Base-by-base conservation (phyloP, 1,140 invertebrate species). In the Brachionus rubens region DNA sequence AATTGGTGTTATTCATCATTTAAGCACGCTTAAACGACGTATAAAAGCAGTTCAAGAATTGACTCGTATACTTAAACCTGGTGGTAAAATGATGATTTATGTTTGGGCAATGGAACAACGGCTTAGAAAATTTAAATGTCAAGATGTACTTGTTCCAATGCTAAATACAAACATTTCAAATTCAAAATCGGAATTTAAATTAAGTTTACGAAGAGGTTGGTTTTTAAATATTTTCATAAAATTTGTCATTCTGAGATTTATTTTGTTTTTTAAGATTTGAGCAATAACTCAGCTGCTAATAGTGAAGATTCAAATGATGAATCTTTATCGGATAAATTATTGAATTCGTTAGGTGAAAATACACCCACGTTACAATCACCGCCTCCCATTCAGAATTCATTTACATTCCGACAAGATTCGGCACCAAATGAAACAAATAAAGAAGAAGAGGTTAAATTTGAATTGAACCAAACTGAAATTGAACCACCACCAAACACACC, bases 21-120 rank as follows among this genome's bases (percentile, higher is more conserved):
- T 98, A 80, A 92, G 94, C 4, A 96, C 93, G 16, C 91, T 76
- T 5, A 92, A 95, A 82, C 87, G 94, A 41, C 86, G 94, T 5
- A 90, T 95, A 3, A 88, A 89, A 77, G 94, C 94, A 0, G 84
- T 98, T 0, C 87, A 65, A 50, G 94, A 98, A 81, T 85, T 97
- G 48, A 90, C 92, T 0, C 87, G 94, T 46, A 90, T 97, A 33
- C 86, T 96, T 2, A 86, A 91, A 76, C 93, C 95, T 70, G 94
- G 94, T 0, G 95, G 95, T 3, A 86, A 90, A 62, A 87, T 96
- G n/a, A 89, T 97, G 77, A 92, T 97, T 77, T 94, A 92, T 14
- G 94, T 96, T 0, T 97, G 94, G 94, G 92, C 94, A 12, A 92
- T 96, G 90, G 94, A 98, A 84, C 94, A 97, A 81, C 89, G 90